These are phyloP conservation scores for Amia ocellicauda DNA, from an alignment of 2,113 vertebrate genomes.

Conservation along the genomic window DNA sequence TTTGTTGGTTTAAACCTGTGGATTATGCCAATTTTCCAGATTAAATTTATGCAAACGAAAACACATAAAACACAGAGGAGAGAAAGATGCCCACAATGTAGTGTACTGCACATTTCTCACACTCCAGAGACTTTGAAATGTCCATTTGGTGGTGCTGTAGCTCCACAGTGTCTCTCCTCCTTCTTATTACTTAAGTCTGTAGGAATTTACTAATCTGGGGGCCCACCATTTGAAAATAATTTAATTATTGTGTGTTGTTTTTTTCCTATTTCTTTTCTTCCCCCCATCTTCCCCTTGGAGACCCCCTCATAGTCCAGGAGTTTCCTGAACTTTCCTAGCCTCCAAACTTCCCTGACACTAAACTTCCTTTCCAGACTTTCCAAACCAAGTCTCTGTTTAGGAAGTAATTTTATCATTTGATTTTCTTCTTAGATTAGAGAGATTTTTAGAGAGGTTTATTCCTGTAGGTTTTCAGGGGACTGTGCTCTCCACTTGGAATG, in stretches of 20 bases:
- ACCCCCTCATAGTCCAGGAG: not conserved
- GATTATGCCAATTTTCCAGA: no score
- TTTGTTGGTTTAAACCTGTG: no score
- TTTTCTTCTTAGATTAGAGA: no score
- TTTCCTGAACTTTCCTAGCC: slow-evolving; percentile 13
- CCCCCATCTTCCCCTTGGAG: not conserved
- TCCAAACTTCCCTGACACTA: slow-evolving; percentile 7
- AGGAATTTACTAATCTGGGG: slow-evolving; percentile 33
- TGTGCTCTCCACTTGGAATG: no score
- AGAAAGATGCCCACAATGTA: no score
- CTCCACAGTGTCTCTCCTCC: slow-evolving; percentile 6
- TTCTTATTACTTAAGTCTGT: slow-evolving; percentile 35
- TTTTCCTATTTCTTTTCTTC: not conserved
- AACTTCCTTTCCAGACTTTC: slow-evolving; percentile 8
- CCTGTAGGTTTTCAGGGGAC: no score
- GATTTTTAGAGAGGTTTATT: no score
- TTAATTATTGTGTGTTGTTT: slow-evolving; percentile 16
- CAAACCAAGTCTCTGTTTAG: not conserved
- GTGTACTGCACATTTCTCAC: no score
- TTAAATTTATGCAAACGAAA: no score
- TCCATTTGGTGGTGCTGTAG: slow-evolving; percentile 4
- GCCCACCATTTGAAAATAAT: not conserved
- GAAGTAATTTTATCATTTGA: no score
- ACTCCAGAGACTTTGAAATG: no score
- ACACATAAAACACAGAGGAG: no score